Evolutionary conservation across 2,797 vertebrate species (phyloP).

Genomic region (Pelobates cultripes): DNA sequence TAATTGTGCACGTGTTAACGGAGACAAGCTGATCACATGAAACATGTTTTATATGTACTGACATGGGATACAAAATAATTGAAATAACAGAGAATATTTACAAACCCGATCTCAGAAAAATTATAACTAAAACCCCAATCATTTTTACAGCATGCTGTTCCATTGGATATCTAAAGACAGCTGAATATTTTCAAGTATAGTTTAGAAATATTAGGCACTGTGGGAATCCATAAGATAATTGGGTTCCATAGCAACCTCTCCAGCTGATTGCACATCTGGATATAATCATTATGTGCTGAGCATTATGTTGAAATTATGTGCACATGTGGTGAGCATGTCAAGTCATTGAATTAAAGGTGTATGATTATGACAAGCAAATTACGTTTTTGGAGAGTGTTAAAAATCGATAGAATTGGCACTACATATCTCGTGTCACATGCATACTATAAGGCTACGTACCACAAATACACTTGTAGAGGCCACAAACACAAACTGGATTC

Average conservation of each 20-base stretch:
- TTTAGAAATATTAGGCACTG: slow-evolving; percentile 41
- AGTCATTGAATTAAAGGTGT: slow-evolving; percentile 1
- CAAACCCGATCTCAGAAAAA: background rate
- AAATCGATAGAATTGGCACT: background rate
- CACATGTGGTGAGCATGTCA: slow-evolving; percentile 10
- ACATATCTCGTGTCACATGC: no score
- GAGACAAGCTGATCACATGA: no score
- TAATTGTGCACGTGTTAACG: no score
- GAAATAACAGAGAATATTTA: background rate
- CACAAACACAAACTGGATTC: no score
- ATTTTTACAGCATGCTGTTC: slow-evolving; percentile 3
- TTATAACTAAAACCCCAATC: background rate
- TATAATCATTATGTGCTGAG: slow-evolving; percentile 10
- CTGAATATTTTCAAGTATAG: slow-evolving; percentile 23
- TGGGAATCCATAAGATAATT: slow-evolving; percentile 37
- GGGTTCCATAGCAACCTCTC: slow-evolving; percentile 29
- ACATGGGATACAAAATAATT: background rate
- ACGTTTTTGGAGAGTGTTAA: background rate
- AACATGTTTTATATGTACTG: background rate
- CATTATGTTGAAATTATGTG: slow-evolving; percentile 3
- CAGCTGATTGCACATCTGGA: slow-evolving; percentile 49
- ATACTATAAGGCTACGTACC: no score
- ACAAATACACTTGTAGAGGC: no score
- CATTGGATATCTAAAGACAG: slow-evolving; percentile 22
- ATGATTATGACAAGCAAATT: slow-evolving; percentile 8